Conservation (phyloP, 2,113 vertebrate species). For the Stictonetta naevosa region DNA sequence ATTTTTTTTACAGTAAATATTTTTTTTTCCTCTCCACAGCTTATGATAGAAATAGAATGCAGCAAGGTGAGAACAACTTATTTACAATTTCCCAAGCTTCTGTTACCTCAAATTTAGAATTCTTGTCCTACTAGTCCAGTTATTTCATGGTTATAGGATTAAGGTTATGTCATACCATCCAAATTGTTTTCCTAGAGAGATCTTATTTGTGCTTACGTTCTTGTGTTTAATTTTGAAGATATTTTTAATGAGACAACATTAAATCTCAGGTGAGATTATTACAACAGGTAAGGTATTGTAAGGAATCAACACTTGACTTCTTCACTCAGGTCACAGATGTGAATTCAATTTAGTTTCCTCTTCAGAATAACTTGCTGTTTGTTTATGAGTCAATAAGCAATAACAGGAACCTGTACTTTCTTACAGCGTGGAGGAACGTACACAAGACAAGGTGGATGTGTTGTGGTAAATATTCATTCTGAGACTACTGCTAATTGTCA, state of each 20-base stretch:
- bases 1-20: neutral
- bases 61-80: conserved; percentile 51
- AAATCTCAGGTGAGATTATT: neutral
- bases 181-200: neutral
- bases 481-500: neutral
- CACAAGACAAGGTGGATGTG: conserved; percentile 41
- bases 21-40: neutral
- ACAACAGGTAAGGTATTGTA: neutral
- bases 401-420: conserved; percentile 30
- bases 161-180: neutral
- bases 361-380: neutral
- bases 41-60: conserved; percentile 58
- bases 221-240: neutral
- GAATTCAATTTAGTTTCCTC: neutral
- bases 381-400: neutral
- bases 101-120: neutral
- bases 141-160: neutral
- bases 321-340: neutral
- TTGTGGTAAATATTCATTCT: conserved; percentile 49
- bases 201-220: neutral
- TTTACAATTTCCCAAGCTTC: neutral
- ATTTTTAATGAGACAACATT: neutral
- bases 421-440: conserved; percentile 66
- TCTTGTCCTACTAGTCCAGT: neutral
- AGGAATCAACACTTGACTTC: neutral